These are phyloP conservation scores for Platysteira castanea DNA, from an alignment of 2,113 vertebrate species.

Conservation along the genomic window DNA sequence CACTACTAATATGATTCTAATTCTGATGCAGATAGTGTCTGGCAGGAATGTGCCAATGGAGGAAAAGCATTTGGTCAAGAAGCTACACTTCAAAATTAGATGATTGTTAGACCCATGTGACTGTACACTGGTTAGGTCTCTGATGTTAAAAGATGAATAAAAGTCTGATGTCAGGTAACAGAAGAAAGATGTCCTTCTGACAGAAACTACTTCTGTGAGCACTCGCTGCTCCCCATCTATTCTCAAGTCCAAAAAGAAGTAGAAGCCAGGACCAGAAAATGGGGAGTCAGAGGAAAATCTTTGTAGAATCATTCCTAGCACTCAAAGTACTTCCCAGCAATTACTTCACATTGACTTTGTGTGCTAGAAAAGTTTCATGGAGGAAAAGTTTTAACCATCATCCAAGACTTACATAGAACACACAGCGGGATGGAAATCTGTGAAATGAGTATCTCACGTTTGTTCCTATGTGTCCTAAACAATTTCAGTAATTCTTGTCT, in stretches of 20 bases:
- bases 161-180: not conserved
- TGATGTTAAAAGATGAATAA: not conserved
- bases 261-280: not conserved
- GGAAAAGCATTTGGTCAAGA: not conserved
- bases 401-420: not conserved
- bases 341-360: not conserved
- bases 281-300: not conserved
- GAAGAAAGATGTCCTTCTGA: not conserved
- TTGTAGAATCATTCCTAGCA: not conserved
- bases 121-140: not conserved
- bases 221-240: not conserved
- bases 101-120: not conserved
- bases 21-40: not conserved
- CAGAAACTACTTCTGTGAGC: not conserved
- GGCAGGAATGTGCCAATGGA: not conserved
- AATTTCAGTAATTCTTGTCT: not conserved
- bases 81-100: not conserved
- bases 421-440: not conserved
- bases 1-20: not conserved
- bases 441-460: not conserved
- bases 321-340: not conserved
- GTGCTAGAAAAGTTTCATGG: not conserved
- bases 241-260: not conserved
- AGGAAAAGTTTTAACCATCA: not conserved
- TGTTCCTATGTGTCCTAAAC: not conserved